These are phyloP conservation scores for Lasioglossum vierecki DNA, from an alignment of 2,888 invertebrate genomes.

Conservation along the genomic window DNA sequence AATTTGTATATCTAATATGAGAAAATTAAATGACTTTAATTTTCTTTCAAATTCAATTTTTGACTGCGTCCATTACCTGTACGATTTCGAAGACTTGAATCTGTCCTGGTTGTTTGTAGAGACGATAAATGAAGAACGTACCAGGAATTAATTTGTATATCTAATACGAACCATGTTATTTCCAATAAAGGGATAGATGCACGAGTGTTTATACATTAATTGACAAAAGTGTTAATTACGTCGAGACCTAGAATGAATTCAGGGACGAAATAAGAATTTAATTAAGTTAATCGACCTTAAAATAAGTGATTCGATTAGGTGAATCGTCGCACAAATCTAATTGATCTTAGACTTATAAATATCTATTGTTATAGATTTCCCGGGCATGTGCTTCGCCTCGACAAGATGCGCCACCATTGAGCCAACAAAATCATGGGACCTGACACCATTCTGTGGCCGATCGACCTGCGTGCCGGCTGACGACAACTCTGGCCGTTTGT, in stretches of 20 bases:
- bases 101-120: neutral
- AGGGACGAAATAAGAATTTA: neutral
- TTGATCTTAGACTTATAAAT: neutral
- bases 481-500: conserved; percentile 89
- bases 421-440: conserved; percentile 93
- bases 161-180: too few species aligned
- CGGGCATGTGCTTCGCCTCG: conserved; percentile 95
- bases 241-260: neutral
- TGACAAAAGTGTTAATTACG: neutral
- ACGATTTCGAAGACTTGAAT: neutral
- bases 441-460: conserved; percentile 95
- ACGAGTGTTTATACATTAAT: neutral
- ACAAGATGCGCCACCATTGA: conserved; percentile 95
- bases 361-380: conserved; percentile 88
- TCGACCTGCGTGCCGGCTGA: conserved; percentile 94
- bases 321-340: too few species aligned
- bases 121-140: too few species aligned
- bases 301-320: too few species aligned
- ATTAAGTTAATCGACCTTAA: too few species aligned
- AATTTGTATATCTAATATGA: too few species aligned
- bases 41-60: neutral
- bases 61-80: neutral
- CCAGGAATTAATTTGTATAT: too few species aligned
- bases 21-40: too few species aligned
- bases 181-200: too few species aligned